Conservation (phyloP, 1,140 invertebrate genomes). For the Globodera rostochiensis region DNA sequence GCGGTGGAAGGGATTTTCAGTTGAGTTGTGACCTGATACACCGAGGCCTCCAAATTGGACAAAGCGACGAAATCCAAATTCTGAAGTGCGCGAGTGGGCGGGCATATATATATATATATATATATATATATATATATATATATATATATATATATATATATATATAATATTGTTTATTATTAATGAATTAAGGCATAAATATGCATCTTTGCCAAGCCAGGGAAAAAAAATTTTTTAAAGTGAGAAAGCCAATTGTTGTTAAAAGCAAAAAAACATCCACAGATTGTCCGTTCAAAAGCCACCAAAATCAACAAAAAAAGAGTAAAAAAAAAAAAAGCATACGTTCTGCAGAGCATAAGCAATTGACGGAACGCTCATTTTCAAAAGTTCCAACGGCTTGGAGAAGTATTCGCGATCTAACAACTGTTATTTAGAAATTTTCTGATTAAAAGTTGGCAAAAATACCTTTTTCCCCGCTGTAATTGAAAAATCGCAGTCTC, state of each 20-base stretch:
- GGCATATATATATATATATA: too few species aligned
- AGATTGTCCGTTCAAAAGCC: not conserved
- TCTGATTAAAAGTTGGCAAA: slow-evolving; percentile 20
- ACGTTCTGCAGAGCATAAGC: slow-evolving; percentile 63
- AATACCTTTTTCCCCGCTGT: slow-evolving; percentile 17
- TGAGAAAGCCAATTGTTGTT: too few species aligned
- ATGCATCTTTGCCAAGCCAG: too few species aligned
- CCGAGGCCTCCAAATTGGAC: slow-evolving; percentile 63
- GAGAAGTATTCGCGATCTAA: slow-evolving; percentile 55
- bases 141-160: too few species aligned
- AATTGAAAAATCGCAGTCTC: slow-evolving; percentile 37
- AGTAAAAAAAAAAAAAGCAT: not conserved
- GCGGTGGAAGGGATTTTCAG: slow-evolving; percentile 65
- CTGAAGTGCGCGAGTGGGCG: not conserved
- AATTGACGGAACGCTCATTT: slow-evolving; percentile 64
- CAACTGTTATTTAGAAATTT: slow-evolving; percentile 39
- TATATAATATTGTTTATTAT: too few species aligned
- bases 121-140: too few species aligned
- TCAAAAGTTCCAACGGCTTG: slow-evolving; percentile 56
- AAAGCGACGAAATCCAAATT: slow-evolving; percentile 64
- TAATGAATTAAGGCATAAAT: too few species aligned
- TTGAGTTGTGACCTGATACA: slow-evolving; percentile 64
- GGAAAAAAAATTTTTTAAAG: too few species aligned
- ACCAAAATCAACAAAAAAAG: not conserved
- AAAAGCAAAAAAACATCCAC: not conserved